A percentile compares a stretch with the other conserved stretches of the same genome.
Conservation (phyloP, 2,113 vertebrate genomes). For the Halichoerus grypus region DNA sequence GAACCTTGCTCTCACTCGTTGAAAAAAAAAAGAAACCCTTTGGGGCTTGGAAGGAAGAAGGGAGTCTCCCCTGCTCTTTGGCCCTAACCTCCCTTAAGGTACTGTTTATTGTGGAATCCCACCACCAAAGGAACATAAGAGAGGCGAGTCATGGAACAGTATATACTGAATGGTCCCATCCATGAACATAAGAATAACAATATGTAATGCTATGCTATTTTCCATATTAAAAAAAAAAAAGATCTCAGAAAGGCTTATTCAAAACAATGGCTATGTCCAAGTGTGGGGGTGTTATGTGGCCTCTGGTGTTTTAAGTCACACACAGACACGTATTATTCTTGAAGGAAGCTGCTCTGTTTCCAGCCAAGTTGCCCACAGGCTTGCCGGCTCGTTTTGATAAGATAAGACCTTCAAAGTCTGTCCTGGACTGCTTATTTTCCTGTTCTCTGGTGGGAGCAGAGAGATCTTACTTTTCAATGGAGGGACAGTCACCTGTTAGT, state of each 20-base stretch:
- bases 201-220: not conserved
- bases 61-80: not conserved
- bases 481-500: not conserved
- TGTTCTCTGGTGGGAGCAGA: not conserved
- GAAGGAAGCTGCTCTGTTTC: not conserved
- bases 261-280: not conserved
- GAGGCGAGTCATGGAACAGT: not conserved
- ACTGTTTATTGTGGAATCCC: not conserved
- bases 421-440: not conserved
- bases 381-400: not conserved
- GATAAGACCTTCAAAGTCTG: not conserved
- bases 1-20: not conserved
- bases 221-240: not conserved
- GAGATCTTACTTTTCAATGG: not conserved
- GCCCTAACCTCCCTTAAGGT: not conserved
- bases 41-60: not conserved
- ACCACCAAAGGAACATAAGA: not conserved
- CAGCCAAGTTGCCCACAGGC: not conserved
- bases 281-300: not conserved
- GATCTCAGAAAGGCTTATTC: not conserved
- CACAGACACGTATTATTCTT: not conserved
- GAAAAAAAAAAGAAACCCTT: not conserved
- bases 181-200: too few relatives aligned
- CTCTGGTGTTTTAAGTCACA: not conserved
- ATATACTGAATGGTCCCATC: not conserved